A percentile compares a stretch with the other conserved stretches of the same genome.
phyloP scores from a whole-genome alignment of 2,113 vertebrate species.

The Buteo buteo region DNA sequence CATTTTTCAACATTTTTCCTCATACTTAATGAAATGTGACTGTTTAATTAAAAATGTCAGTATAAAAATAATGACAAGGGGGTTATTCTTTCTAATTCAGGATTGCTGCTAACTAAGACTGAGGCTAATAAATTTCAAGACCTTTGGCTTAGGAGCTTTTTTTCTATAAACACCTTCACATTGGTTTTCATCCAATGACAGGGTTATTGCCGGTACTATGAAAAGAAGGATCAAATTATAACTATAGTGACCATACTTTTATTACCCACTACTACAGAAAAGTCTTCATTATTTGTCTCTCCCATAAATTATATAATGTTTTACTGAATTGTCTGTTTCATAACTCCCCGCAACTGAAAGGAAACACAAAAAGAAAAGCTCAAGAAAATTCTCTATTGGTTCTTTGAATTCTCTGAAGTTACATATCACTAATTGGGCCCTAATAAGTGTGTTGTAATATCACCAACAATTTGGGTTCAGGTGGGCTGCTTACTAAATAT shows the following conservation, averaged over 20 bases:
- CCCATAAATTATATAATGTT: neutral
- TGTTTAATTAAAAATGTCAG: neutral
- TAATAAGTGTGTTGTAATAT: neutral
- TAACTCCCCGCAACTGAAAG: neutral
- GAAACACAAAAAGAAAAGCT: neutral
- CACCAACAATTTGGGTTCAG: neutral
- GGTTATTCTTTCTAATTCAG: neutral
- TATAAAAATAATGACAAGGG: neutral
- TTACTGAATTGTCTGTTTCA: neutral
- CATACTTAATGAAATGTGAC: neutral
- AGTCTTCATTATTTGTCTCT: neutral
- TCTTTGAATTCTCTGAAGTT: neutral
- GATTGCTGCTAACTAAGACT: neutral
- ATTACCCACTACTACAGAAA: neutral
- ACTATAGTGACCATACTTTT: neutral
- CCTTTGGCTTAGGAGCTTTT: neutral
- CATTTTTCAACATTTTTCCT: neutral
- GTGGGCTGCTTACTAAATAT: neutral
- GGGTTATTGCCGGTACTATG: neutral
- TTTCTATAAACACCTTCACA: neutral
- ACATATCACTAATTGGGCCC: neutral
- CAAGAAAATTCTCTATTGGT: neutral
- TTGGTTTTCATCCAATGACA: neutral
- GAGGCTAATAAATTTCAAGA: neutral
- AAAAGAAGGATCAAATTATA: neutral